phyloP scores from a whole-genome alignment of 2,888 invertebrate genomes.

The Clitarchus hookeri region DNA sequence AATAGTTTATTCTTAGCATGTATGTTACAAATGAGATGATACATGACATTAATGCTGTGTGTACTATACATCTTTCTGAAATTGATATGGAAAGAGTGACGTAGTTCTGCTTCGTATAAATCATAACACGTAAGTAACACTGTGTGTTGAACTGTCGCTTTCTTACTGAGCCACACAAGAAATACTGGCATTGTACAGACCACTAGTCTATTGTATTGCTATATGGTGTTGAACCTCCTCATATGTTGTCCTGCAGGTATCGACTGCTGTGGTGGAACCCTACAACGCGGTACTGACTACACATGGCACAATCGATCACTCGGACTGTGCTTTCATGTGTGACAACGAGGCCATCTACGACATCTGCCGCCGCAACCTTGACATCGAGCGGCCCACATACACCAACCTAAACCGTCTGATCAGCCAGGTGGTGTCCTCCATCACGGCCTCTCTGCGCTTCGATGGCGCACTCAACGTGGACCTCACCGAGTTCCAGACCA shows the following conservation, averaged over 20 bases:
- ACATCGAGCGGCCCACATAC: constrained; percentile 64
- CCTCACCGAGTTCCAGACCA: constrained; percentile 65
- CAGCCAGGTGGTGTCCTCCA: constrained; percentile 63
- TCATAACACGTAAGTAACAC: no score
- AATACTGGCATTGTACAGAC: no score
- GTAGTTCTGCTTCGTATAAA: no score
- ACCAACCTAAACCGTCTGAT: constrained; percentile 66
- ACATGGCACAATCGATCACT: constrained; percentile 66
- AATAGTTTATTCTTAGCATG: no score
- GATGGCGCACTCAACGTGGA: constrained; percentile 67
- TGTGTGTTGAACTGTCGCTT: no score
- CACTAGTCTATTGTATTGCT: no score
- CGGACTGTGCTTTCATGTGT: constrained; percentile 67
- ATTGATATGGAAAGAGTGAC: no score
- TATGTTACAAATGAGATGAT: no score
- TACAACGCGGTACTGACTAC: constrained; percentile 65
- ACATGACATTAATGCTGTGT: no score
- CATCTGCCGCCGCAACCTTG: constrained; percentile 63
- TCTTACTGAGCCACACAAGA: no score
- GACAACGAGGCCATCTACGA: constrained; percentile 60
- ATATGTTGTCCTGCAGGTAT: constrained; percentile 39
- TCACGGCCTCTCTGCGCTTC: constrained; percentile 64
- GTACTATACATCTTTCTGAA: no score
- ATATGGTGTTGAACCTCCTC: no score
- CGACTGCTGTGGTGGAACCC: constrained; percentile 58